Evolutionary conservation across 2,888 invertebrate genomes (phyloP), one percentile per base, ranked within the genome.

Genomic region (Callinectes sapidus): DNA sequence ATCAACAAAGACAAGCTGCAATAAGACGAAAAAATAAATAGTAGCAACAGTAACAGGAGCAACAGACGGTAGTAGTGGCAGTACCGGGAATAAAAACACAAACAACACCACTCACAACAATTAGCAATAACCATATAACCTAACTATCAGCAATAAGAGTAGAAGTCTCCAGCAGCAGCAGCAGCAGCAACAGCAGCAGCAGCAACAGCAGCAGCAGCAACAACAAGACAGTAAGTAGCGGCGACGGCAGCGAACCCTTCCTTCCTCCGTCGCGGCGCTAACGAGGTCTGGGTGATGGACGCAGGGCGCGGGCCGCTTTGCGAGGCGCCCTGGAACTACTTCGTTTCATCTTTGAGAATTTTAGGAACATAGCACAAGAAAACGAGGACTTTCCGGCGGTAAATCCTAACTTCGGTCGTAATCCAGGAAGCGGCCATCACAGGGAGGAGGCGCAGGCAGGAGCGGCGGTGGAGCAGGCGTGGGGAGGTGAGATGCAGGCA

Each of bases 281-380:
- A 81, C 81, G 81, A 81, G 81, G 81, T 81, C 35, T n/a, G 81
- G 81, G 32, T 32, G 35, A 35, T 32, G 81, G 35, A 32, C 16
- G 32, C 3, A 18, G 35, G 81, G 81, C 16, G 71, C 71, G 71
- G 32, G 35, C 81, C 81, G 81, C 35, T 81, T n/a, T 81, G 81
- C 81, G 81, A 81, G 81, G 81, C 81, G 81, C 81, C 32, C 81
- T 23, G 81, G 35, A 81, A 81, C 81, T 81, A 35, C 81, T 32
- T 81, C 81, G 81, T 81, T 81, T 81, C 81, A 81, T 81, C 81
- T 81, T 81, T 81, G 81, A 81, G 35, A 81, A 81, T 81, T 81
- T 81, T 81, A 81, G 81, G 81, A 81, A 81, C 81, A 81, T 35
- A 81, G 81, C 81, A 81, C 81, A 81, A 81, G 81, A 81, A 81